Percentiles rank a stretch among this genome's conserved stretches.
Evolutionary conservation across 92 coral and sea anemone species (phyloP).

Genomic region (Nematostella vectensis): DNA sequence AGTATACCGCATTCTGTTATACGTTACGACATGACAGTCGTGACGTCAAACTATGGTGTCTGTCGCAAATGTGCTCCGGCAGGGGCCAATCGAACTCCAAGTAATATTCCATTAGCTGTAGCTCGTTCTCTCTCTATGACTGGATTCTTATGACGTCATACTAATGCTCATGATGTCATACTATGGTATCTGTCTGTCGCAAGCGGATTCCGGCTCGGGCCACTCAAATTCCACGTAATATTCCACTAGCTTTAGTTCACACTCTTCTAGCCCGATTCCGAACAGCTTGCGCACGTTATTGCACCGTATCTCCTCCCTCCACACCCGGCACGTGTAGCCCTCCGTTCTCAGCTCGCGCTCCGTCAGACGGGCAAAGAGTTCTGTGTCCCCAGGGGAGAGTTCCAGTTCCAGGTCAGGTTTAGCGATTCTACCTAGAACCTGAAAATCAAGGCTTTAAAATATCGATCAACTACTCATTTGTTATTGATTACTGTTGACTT

Average conservation of each 20-base stretch:
- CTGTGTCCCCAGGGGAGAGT: slow-evolving; percentile 45
- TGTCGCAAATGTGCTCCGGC: no score
- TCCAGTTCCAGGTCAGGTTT: slow-evolving; percentile 54
- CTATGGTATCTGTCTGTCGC: no score
- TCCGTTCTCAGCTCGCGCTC: slow-evolving; percentile 62
- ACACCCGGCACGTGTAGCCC: slow-evolving; percentile 56
- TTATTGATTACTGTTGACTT: no score
- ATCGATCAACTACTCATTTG: no score
- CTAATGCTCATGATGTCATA: no score
- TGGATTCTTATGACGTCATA: no score
- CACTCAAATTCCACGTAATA: slow-evolving; percentile 83
- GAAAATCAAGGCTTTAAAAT: no score
- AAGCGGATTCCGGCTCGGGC: slow-evolving; percentile 20
- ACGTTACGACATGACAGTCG: no score
- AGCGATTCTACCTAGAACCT: no score
- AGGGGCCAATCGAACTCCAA: slow-evolving; percentile 82
- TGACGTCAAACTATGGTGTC: no score
- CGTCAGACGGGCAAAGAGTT: slow-evolving; percentile 45
- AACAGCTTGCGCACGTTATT: slow-evolving; percentile 50
- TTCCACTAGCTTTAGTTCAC: slow-evolving; percentile 59
- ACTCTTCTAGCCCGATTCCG: slow-evolving; percentile 72
- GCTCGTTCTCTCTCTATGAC: no score
- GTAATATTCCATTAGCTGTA: slow-evolving; percentile 54
- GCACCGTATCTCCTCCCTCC: slow-evolving; percentile 63
- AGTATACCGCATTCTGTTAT: no score